Evolutionary conservation across 37 sponge, comb jelly and placozoan species (phyloP).

Genomic region (Diacarnus erythraeanus): DNA sequence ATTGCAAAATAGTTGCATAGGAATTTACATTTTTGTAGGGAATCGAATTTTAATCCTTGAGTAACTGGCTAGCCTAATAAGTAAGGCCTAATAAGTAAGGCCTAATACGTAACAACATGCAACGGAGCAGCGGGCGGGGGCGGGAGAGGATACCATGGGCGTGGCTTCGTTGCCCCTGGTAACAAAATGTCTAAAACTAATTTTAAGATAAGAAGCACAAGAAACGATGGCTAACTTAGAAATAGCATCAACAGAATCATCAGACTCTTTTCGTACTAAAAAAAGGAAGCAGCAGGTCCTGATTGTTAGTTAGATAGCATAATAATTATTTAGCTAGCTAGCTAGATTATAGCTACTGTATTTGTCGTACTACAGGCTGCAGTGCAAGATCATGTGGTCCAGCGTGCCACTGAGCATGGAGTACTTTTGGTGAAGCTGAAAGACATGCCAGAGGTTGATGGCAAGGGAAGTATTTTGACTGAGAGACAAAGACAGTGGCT

Average conservation of each 20-base stretch:
- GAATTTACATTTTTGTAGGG: too few relatives aligned
- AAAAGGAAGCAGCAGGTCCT: not conserved
- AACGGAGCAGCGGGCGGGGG: too few relatives aligned
- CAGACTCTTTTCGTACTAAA: not conserved
- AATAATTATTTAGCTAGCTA: not conserved
- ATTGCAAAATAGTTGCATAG: too few relatives aligned
- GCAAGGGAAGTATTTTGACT: not conserved
- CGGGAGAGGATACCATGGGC: too few relatives aligned
- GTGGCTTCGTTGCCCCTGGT: too few relatives aligned
- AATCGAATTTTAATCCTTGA: too few relatives aligned
- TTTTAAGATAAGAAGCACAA: too few relatives aligned
- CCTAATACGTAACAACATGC: too few relatives aligned
- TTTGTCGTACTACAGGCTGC: conserved; percentile 2
- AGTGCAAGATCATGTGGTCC: conserved; percentile 7
- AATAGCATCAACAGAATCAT: not conserved
- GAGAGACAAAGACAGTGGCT: conserved; percentile 57
- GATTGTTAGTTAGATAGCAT: not conserved
- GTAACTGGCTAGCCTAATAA: too few relatives aligned
- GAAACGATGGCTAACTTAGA: not conserved
- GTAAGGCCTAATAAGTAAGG: too few relatives aligned
- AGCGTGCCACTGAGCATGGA: conserved; percentile 23
- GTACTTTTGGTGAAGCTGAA: conserved; percentile 10
- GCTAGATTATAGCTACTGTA: not conserved
- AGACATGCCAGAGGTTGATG: conserved; percentile 1
- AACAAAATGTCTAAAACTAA: too few relatives aligned